Conservation (phyloP, 2,113 vertebrate species). For the Nicator chloris region DNA sequence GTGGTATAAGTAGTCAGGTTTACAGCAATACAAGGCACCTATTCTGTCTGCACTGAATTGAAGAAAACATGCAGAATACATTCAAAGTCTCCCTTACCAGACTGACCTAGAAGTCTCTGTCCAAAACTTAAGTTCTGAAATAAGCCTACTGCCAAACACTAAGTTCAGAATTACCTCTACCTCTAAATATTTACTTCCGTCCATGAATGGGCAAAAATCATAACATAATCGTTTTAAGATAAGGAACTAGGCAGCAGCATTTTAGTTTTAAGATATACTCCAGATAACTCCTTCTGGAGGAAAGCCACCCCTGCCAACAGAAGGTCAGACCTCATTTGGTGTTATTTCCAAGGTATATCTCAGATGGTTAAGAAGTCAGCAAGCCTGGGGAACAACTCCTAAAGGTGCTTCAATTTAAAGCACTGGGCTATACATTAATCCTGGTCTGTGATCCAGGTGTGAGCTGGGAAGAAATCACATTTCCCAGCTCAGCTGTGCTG, state of each 20-base stretch:
- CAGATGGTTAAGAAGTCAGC: background rate
- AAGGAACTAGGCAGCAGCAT: background rate
- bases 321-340: background rate
- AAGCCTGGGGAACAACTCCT: background rate
- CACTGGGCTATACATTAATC: background rate
- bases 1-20: background rate
- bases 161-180: background rate
- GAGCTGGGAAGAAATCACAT: background rate
- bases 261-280: background rate
- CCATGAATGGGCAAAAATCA: background rate
- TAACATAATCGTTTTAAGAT: background rate
- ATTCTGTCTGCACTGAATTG: background rate
- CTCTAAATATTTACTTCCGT: background rate
- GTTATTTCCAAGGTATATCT: background rate
- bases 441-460: background rate
- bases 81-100: background rate
- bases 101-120: background rate
- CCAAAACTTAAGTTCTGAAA: slow-evolving; percentile 40
- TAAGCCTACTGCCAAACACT: background rate
- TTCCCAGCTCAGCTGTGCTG: background rate
- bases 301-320: background rate
- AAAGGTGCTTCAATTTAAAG: background rate
- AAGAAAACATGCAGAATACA: background rate
- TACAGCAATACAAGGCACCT: background rate
- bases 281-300: background rate